Evolutionary conservation across 2,888 invertebrate genomes (phyloP), one percentile per base, ranked within the genome.

Genomic region (Aphodius granarius): DNA sequence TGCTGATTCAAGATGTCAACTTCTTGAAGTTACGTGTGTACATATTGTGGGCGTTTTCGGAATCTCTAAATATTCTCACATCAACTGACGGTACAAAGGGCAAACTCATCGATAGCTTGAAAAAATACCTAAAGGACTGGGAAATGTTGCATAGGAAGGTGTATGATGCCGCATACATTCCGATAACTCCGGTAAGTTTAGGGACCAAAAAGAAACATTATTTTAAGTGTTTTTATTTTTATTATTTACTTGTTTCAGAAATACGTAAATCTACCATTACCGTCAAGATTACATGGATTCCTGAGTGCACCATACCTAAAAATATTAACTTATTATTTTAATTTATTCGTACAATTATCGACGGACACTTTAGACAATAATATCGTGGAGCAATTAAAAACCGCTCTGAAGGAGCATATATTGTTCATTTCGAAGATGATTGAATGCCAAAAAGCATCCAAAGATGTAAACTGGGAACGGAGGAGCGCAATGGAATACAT

Each of bases 401-500:
- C n/a, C 78, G 86, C 0, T 80, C 84, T 70, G 83, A 85, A 63
- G 79, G 85, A 23, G 84, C 87, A 71, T 83, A 83, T 76, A 5
- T 72, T 77, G 23, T 21, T 21, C 75, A 20, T 71, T 23, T 62
- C 71, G 43, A 21, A 19, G 13, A 62, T 17, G 1, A 86, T 89
- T 16, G 83, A 85, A 15, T 84, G 86, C 19, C 86, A 87, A 78
- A 87, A 89, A 78, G 84, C 85, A 9, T 43, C 43, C 3, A 6
- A 2, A 43, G 73, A 18, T 82, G 87, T 43, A 43, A 43, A 43
- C 13, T 91, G 90, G 89, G 81, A 82, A 19, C 84, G 89, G 74
- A 85, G 91, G 15, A 89, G 88, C 23, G 85, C 88, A 3, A 88
- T 91, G 79, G 92, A 91, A 81, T 86, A 87, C 43, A 87, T 91